Evolutionary conservation across 1,140 invertebrate species (phyloP).

Genomic region (Chlorops oryzae): DNA sequence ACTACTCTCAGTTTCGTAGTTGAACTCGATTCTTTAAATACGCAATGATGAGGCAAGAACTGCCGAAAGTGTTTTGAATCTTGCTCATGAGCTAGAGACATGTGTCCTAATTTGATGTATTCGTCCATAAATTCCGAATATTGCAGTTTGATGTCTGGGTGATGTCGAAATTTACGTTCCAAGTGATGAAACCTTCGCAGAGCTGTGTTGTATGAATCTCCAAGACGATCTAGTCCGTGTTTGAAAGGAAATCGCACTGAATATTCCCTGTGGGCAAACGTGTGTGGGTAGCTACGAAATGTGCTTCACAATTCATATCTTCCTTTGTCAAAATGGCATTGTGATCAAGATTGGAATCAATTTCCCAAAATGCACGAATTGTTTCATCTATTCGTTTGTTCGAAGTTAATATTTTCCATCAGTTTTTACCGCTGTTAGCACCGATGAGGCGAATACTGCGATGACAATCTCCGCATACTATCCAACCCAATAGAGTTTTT

Average conservation of each 20-base stretch:
- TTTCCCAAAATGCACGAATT: slow-evolving; percentile 16
- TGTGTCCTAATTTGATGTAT: slow-evolving; percentile 4
- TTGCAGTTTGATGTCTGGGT: neutral
- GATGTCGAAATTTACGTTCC: neutral
- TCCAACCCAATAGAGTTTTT: slow-evolving; percentile 12
- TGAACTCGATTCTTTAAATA: slow-evolving; percentile 12
- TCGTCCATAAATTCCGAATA: no score
- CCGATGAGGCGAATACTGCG: neutral
- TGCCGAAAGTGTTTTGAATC: no score
- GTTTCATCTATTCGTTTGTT: neutral
- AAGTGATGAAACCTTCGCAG: neutral
- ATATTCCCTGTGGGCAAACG: no score
- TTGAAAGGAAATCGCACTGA: slow-evolving; percentile 2
- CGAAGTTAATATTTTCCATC: no score
- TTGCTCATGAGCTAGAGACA: neutral
- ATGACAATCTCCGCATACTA: slow-evolving; percentile 3
- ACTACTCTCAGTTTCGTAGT: slow-evolving; percentile 21
- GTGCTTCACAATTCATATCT: no score
- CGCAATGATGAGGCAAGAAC: slow-evolving; percentile 19
- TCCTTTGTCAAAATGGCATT: no score
- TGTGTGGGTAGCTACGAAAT: no score
- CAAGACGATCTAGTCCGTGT: neutral
- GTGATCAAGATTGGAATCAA: no score
- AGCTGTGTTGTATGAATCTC: slow-evolving; percentile 7
- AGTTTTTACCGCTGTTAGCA: neutral